Percentiles rank a stretch among this genome's conserved stretches.
Evolutionary conservation across 2,113 vertebrate species (phyloP).

Genomic region (Megalops atlanticus): DNA sequence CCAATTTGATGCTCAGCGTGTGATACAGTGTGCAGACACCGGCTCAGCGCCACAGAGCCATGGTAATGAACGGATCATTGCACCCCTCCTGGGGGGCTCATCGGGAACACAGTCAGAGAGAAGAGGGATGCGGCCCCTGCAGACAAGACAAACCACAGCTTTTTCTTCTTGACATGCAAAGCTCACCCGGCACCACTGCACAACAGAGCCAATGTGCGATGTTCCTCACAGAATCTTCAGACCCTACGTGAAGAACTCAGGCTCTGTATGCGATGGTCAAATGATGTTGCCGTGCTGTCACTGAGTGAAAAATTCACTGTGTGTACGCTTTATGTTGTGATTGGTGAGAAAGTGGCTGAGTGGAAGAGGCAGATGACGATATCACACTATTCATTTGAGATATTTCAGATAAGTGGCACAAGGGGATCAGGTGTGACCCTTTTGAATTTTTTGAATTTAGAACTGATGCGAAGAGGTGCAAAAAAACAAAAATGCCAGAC

Average conservation of each 20-base stretch:
- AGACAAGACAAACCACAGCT: neutral
- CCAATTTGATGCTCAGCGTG: neutral
- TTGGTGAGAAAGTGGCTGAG: neutral
- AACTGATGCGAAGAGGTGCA: neutral
- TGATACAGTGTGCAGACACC: neutral
- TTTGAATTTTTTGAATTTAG: neutral
- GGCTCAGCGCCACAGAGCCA: neutral
- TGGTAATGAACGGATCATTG: neutral
- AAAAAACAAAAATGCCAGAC: neutral
- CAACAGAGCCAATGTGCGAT: neutral
- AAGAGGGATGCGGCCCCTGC: neutral
- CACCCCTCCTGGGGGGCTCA: neutral
- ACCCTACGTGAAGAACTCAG: no score
- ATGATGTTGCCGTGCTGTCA: neutral
- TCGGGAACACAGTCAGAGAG: no score
- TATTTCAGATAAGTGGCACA: neutral
- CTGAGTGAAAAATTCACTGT: neutral
- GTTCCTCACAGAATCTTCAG: neutral
- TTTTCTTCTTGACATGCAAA: neutral
- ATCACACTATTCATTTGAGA: neutral
- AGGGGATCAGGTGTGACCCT: neutral
- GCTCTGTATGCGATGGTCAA: neutral
- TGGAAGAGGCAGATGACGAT: neutral
- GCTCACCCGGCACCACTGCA: neutral
- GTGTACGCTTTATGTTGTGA: neutral